phyloP scores from a whole-genome alignment of 2,113 vertebrate species.

The Catharus bicknelli region DNA sequence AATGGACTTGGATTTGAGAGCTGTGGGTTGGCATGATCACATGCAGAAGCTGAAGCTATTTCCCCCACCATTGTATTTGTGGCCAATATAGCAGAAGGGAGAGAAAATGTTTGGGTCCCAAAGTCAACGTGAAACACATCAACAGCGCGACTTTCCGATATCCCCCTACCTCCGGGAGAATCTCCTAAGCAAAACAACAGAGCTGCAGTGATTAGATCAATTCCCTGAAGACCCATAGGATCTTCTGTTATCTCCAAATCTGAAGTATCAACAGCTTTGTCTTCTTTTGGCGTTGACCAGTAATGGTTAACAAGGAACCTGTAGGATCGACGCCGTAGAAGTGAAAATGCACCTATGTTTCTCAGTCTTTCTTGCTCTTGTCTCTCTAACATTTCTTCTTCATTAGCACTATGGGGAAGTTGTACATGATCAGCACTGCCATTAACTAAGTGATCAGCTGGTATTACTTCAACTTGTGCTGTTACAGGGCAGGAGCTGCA shows the following conservation, averaged over 20 bases:
- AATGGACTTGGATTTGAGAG: constrained; percentile 95
- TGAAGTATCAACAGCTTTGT: constrained; percentile 93
- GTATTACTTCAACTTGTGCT: constrained; percentile 67
- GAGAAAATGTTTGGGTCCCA: constrained; percentile 96
- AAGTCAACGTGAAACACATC: constrained; percentile 87
- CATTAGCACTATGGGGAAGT: constrained; percentile 75
- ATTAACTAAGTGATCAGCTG: constrained; percentile 81
- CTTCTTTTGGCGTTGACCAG: constrained; percentile 81
- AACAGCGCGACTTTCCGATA: constrained; percentile 89
- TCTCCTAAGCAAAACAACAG: constrained; percentile 94
- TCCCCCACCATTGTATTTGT: constrained; percentile 97
- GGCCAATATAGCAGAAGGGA: constrained; percentile 92
- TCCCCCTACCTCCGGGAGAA: constrained; percentile 89
- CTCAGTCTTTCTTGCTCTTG: constrained; percentile 80
- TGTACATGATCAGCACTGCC: constrained; percentile 79
- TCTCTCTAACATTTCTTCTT: constrained; percentile 72
- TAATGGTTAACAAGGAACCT: constrained; percentile 76
- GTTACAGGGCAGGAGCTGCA: constrained; percentile 74
- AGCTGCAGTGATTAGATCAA: constrained; percentile 93
- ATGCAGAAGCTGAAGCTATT: constrained; percentile 95
- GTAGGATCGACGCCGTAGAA: constrained; percentile 75
- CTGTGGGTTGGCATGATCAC: constrained; percentile 93
- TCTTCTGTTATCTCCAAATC: constrained; percentile 91
- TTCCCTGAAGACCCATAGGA: constrained; percentile 92
- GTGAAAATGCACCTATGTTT: constrained; percentile 75